Evolutionary conservation across 2,113 vertebrate species (phyloP), one percentile per base, ranked within the genome.

Genomic region (Nymphicus hollandicus): DNA sequence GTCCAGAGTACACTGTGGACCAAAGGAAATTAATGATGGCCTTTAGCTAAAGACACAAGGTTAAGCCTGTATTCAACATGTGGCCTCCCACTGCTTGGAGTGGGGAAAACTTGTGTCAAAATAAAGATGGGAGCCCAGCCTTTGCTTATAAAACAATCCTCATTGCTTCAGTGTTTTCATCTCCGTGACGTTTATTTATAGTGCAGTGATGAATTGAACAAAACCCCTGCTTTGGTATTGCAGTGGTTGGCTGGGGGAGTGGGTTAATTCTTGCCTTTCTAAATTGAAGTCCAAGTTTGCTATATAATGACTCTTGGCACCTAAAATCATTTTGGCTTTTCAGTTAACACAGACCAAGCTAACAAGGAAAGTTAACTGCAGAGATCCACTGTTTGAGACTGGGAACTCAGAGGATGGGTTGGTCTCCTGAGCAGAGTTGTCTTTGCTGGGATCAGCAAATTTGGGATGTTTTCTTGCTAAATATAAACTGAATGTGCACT

Each of bases 301-400:
- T 9, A 0, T n/a, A 3, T 24, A 22, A 11, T 31, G 24, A 7
- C 28, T 35, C n/a, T 18, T 73, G 37, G 29, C 35, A 65, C 33
- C 43, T 24, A 9, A 24, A 24, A 22, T 37, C 1, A 1, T 72
- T 91, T 68, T 50, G 73, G 22, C 56, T 74, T 87, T 64, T 49
- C 31, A 22, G 11, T 65, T 64, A 52, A 41, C 7, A 1, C 0
- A 18, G n/a, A 70, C 13, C 10, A 35, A 33, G 13, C 29, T 19
- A 4, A 9, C 5, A n/a, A 49, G 65, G 37, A 24, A 44, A 50
- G 18, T 47, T 24, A 65, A 10, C 7, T 2, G 5, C 1, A 1
- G 39, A 41, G 46, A 72, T 55, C 46, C 37, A 5, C 9, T 46
- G 25, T 28, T 87, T 16, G 43, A 22, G 64, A 3, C 31, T 70